Conservation (phyloP, 2,113 vertebrate genomes). For the Morphnarchus princeps region DNA sequence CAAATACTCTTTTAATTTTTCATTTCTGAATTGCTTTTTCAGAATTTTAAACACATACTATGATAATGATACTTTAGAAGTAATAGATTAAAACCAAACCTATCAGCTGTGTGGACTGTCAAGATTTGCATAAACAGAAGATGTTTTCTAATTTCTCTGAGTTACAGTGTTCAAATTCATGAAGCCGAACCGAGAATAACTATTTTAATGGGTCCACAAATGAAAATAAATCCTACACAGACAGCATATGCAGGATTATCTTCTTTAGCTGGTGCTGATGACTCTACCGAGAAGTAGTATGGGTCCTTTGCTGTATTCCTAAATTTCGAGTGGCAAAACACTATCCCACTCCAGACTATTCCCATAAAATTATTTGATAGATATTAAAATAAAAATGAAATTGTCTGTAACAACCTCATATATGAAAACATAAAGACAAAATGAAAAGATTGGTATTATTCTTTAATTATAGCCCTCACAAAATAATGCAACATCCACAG, state of each 20-base stretch:
- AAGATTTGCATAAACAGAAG: background rate
- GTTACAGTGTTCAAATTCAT: background rate
- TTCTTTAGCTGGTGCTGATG: background rate
- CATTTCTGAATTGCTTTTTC: background rate
- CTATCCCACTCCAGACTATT: background rate
- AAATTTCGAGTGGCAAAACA: background rate
- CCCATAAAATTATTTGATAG: background rate
- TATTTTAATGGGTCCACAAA: background rate
- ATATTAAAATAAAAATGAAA: background rate
- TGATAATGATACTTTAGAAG: background rate
- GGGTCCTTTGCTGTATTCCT: background rate
- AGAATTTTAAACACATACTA: constrained; percentile 27
- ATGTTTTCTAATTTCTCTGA: background rate
- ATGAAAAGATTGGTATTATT: background rate
- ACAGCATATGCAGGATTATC: background rate
- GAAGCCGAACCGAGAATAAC: background rate
- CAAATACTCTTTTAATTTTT: background rate
- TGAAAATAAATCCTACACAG: background rate
- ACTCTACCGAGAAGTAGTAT: background rate
- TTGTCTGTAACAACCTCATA: background rate
- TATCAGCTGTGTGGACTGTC: background rate
- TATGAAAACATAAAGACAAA: background rate
- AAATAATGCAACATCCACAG: background rate
- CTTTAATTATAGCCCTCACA: background rate
- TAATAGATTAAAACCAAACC: background rate